These are phyloP conservation scores for Lasioglossum marginatum DNA, from an alignment of 2,888 invertebrate species.

Conservation along the genomic window DNA sequence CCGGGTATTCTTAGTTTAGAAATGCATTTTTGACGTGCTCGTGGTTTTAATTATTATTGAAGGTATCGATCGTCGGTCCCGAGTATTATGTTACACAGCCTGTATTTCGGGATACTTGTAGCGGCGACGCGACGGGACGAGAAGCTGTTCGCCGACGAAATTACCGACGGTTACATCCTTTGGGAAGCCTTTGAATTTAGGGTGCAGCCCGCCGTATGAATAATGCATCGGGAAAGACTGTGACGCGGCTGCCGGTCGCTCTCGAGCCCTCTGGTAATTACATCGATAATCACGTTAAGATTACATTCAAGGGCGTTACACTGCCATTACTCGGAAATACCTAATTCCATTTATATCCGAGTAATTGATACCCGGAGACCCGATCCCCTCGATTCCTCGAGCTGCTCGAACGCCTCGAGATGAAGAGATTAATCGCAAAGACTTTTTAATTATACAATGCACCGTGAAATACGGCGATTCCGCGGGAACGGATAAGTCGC, in stretches of 20 bases:
- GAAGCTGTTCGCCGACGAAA: conserved; percentile 62
- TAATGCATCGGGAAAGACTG: conserved; percentile 65
- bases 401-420: neutral
- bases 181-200: conserved; percentile 72
- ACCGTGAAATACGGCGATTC: neutral
- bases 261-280: conserved; percentile 57
- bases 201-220: conserved; percentile 65
- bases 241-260: conserved; percentile 39
- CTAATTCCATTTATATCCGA: conserved; percentile 4
- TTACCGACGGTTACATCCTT: conserved; percentile 71
- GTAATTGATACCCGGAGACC: conserved; percentile 16
- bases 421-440: neutral
- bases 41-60: neutral
- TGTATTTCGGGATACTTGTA: conserved; percentile 47
- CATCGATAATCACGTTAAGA: conserved; percentile 56
- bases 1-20: neutral
- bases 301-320: conserved; percentile 41
- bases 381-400: neutral
- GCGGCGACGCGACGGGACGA: conserved; percentile 27
- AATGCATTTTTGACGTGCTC: neutral
- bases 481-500: neutral
- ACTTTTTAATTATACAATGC: neutral
- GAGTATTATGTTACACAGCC: conserved; percentile 11
- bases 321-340: conserved; percentile 29
- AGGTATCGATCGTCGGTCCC: neutral